phyloP scores from a whole-genome alignment of 2,888 invertebrate genomes.

The Callimorpha dominula region DNA sequence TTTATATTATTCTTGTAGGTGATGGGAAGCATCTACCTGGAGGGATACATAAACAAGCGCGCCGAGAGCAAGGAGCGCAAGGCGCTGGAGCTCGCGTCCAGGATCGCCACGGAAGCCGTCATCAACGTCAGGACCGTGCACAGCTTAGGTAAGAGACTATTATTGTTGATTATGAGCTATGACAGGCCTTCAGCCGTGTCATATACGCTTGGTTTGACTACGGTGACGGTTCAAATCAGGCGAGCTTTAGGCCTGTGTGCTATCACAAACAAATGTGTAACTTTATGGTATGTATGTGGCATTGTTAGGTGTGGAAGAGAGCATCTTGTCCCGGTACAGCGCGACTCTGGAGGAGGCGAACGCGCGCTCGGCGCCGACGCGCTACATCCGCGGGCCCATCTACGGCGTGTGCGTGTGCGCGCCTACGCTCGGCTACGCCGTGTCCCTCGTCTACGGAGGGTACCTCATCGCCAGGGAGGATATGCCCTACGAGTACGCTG shows the following conservation, averaged over 20 bases:
- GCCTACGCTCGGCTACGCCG: conserved; percentile 90
- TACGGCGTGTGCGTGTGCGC: conserved; percentile 90
- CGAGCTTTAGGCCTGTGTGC: no score
- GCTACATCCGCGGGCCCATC: conserved; percentile 88
- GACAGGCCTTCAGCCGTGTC: no score
- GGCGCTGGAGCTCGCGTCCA: conserved; percentile 87
- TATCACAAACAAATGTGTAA: background rate
- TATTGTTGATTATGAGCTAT: background rate
- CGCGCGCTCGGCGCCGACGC: conserved; percentile 71
- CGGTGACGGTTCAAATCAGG: background rate
- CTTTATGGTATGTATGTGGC: background rate
- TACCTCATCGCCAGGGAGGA: conserved; percentile 88
- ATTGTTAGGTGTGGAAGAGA: conserved; percentile 78
- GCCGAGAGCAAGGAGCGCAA: conserved; percentile 82
- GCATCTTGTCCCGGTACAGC: conserved; percentile 83
- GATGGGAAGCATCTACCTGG: conserved; percentile 87
- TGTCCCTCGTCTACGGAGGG: conserved; percentile 91
- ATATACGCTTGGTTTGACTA: no score
- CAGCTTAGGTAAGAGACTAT: conserved; percentile 78
- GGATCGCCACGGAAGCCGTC: conserved; percentile 89
- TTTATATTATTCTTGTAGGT: conserved; percentile 60
- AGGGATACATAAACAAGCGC: conserved; percentile 84
- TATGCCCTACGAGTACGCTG: conserved; percentile 88
- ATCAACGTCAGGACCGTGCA: conserved; percentile 89
- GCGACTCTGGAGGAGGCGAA: conserved; percentile 75